Percentiles rank a stretch among this genome's conserved stretches.
phyloP scores from a whole-genome alignment of 2,113 vertebrate genomes.

The Oreamnos americanus region DNA sequence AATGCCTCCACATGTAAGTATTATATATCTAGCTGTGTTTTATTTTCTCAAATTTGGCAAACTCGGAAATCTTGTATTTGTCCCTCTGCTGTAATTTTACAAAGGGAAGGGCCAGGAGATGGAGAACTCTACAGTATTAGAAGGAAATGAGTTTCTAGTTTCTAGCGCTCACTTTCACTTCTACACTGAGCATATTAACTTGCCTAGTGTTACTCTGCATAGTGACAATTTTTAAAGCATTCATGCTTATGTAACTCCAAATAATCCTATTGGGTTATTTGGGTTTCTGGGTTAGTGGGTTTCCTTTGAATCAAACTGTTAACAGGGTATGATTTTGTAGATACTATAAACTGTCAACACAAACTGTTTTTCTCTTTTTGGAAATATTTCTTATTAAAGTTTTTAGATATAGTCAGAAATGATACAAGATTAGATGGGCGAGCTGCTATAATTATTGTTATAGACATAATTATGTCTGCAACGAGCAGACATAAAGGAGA shows the following conservation, averaged over 20 bases:
- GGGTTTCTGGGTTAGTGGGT: background rate
- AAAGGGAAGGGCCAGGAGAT: background rate
- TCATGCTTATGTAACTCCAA: background rate
- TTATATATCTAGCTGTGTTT: constrained; percentile 29
- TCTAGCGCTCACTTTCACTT: background rate
- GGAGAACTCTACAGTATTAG: background rate
- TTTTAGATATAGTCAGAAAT: background rate
- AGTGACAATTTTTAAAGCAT: background rate
- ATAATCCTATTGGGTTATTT: background rate
- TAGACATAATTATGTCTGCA: background rate
- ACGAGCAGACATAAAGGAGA: background rate
- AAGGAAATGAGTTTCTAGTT: background rate
- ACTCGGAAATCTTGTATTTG: background rate
- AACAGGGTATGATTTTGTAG: background rate
- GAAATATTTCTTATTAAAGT: background rate
- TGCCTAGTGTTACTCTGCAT: background rate
- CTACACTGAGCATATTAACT: background rate
- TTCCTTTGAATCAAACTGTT: background rate
- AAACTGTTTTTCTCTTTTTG: background rate
- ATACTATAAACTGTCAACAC: background rate
- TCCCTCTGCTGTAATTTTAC: constrained; percentile 4
- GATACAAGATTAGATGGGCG: background rate
- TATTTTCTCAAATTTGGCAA: constrained; percentile 24
- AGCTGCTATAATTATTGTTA: background rate
- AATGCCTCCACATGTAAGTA: background rate